Percentiles rank a stretch among this genome's conserved stretches.
These are phyloP conservation scores for Danionella cerebrum DNA, from an alignment of 2,113 vertebrate genomes.

Conservation along the genomic window DNA sequence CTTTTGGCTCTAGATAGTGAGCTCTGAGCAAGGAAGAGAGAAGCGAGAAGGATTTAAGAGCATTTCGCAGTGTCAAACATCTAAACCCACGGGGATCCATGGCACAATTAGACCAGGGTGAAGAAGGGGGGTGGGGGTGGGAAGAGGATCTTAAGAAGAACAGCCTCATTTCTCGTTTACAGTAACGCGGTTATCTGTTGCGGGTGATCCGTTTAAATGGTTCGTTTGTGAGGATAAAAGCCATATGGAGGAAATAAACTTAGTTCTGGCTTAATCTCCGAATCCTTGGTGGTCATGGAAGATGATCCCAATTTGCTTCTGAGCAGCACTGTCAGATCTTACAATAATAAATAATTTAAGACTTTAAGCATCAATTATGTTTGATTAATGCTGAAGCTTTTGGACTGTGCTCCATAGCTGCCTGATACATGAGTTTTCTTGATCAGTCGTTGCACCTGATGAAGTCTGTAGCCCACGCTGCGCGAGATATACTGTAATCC, in stretches of 20 bases:
- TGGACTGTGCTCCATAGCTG: constrained; percentile 52
- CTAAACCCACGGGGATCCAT: constrained; percentile 71
- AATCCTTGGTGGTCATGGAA: constrained; percentile 77
- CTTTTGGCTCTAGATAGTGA: constrained; percentile 69
- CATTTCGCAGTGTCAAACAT: constrained; percentile 73
- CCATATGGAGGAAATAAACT: constrained; percentile 71
- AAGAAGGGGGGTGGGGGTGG: constrained; percentile 45
- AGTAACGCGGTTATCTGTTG: constrained; percentile 73
- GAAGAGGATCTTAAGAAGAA: constrained; percentile 67
- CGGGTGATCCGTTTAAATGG: constrained; percentile 74
- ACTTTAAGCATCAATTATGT: constrained; percentile 72
- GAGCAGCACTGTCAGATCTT: constrained; percentile 71
- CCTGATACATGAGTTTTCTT: constrained; percentile 48
- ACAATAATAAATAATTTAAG: constrained; percentile 76
- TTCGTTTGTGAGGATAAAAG: constrained; percentile 76
- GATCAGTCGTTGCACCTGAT: constrained; percentile 55
- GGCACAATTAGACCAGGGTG: constrained; percentile 69
- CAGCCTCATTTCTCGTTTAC: constrained; percentile 64
- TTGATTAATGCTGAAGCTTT: constrained; percentile 67
- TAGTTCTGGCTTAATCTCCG: constrained; percentile 75
- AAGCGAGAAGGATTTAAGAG: constrained; percentile 68
- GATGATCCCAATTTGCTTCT: constrained; percentile 78
- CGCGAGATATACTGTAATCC: constrained; percentile 33
- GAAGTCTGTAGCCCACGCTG: constrained; percentile 29
- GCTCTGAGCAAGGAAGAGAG: constrained; percentile 54